Base-by-base conservation (phyloP, 2,888 invertebrate species). In the Calephelis perditalis region DNA sequence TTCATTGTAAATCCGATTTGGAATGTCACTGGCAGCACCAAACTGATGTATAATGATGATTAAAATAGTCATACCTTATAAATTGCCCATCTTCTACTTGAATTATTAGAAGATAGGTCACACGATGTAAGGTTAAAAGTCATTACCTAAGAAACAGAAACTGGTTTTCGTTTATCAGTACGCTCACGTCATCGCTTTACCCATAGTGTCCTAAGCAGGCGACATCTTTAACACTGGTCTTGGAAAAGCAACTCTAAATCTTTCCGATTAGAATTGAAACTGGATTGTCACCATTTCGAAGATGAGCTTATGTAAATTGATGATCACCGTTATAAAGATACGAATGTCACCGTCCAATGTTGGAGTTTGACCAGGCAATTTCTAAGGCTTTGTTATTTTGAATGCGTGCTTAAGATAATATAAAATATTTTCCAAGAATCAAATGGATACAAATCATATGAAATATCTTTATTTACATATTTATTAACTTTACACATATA, bases 271-370 rank as follows among this genome's bases (percentile, higher is more conserved):
- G 68, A 70, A 57, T 68, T 69, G 40, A 40, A 65, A 70, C 75
- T 75, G 11, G 66, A 67, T 49, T 59, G 60, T 35, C 11, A 6
- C 47, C 44, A 56, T 59, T 62, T 55, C 59, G 43, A 69, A 67
- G 65, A 67, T 61, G 65, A 60, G 59, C 66, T 61, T 68, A 73
- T 69, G 78, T 76, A 79, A 86, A 84, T 82, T 80, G 79, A 86
- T 75, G 73, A 81, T 70, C 68, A 71, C 87, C 87, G 88, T 88
- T 88, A 84, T 68, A 66, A 65, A 75, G 72, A 71, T 77, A 74
- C 76, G 76, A 79, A 75, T 85, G 86, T 86, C 85, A 78, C 83
- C 79, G 77, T 76, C 76, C 73, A 73, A 78, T 80, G 84, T 81
- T 81, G 77, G 81, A 70, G 70, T 72, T 76, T 78, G 73, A 75